Conservation (phyloP, 2,797 vertebrate genomes). For the Hydrocynus forskahlii region DNA sequence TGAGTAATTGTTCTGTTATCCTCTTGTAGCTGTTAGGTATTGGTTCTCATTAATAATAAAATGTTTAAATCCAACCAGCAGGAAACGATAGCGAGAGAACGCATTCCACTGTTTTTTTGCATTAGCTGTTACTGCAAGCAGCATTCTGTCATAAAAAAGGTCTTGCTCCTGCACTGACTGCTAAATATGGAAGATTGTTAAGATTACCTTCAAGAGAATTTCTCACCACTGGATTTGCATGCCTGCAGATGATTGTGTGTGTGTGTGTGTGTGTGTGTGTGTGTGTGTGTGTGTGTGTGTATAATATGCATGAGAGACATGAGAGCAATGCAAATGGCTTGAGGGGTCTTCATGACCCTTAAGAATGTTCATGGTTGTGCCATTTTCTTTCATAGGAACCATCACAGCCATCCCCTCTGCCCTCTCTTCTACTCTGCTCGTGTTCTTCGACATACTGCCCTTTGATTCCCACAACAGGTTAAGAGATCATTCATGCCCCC, state of each 20-base stretch:
- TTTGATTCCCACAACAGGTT: conserved; percentile 14
- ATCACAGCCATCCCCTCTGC: not conserved
- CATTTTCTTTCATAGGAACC: not conserved
- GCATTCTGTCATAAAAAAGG: not conserved
- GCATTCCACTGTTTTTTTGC: too few relatives aligned
- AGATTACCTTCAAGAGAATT: not conserved
- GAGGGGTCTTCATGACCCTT: conserved; percentile 23
- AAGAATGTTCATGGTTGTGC: not conserved
- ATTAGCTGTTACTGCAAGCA: too few relatives aligned
- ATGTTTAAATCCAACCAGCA: too few relatives aligned
- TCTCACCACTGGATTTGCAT: conserved; percentile 10
- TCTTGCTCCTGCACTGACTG: not conserved
- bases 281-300: not conserved
- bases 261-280: not conserved
- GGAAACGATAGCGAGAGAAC: too few relatives aligned
- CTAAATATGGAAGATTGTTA: conserved; percentile 23
- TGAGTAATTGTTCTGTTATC: too few relatives aligned
- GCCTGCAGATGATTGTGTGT: conserved; percentile 16
- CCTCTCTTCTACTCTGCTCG: conserved; percentile 16
- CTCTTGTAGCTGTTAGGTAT: too few relatives aligned
- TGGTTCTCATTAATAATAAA: too few relatives aligned
- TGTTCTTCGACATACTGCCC: too few relatives aligned
- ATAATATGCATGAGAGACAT: not conserved
- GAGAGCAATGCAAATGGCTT: not conserved
- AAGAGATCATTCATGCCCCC: not conserved